These are phyloP conservation scores for Cettia cetti DNA, from an alignment of 2,113 vertebrate genomes.

Conservation along the genomic window DNA sequence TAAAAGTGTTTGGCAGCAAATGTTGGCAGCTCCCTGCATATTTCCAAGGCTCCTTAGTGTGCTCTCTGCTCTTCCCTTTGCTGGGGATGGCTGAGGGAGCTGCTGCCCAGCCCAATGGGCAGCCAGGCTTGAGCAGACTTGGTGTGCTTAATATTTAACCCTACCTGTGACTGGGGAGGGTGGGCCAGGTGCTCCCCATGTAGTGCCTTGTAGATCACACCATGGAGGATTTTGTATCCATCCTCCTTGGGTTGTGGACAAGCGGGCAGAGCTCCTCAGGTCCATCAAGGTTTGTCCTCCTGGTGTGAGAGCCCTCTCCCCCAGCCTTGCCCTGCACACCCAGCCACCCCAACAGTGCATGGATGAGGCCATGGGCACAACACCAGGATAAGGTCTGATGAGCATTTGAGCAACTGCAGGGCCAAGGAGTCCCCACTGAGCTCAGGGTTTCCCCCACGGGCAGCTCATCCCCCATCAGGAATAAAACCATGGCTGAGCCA, in stretches of 20 bases:
- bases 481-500: rapidly evolving
- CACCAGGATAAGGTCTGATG: not conserved
- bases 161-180: not conserved
- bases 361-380: not conserved
- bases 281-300: not conserved
- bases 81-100: not conserved
- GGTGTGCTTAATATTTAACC: not conserved
- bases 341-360: rapidly evolving
- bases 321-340: not conserved
- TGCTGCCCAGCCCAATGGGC: not conserved
- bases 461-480: not conserved
- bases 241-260: not conserved
- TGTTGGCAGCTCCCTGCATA: not conserved
- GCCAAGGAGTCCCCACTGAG: not conserved
- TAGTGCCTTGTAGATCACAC: no score
- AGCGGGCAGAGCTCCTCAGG: rapidly evolving
- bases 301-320: not conserved
- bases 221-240: not conserved
- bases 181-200: not conserved
- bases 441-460: rapidly evolving
- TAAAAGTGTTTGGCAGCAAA: slow-evolving; percentile 53
- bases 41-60: not conserved
- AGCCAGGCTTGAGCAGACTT: not conserved
- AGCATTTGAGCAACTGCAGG: not conserved
- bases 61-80: not conserved